Evolutionary conservation across 1,140 invertebrate genomes (phyloP).

Genomic region (Goniozus legneri): DNA sequence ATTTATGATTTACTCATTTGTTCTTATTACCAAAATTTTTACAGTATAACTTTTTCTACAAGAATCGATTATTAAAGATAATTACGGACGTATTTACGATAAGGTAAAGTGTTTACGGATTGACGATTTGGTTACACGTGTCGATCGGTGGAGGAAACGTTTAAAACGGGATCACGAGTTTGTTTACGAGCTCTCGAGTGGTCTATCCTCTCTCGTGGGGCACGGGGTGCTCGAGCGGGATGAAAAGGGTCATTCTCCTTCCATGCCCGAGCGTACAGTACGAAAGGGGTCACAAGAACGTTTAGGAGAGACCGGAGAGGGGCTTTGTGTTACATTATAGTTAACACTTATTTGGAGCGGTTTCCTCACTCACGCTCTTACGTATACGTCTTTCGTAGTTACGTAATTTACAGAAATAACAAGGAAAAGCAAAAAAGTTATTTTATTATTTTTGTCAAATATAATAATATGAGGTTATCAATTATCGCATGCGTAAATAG

Average conservation of each 20-base stretch:
- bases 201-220: conserved; percentile 10
- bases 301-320: no score
- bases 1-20: no score
- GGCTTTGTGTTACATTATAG: conserved; percentile 27
- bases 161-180: conserved; percentile 22
- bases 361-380: no score
- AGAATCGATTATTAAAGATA: no score
- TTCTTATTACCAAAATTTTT: no score
- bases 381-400: no score
- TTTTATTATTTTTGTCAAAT: conserved; percentile 2
- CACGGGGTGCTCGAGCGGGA: background rate
- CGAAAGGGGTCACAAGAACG: conserved; percentile 19
- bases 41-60: no score
- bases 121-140: conserved; percentile 3
- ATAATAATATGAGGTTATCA: conserved; percentile 8
- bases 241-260: conserved; percentile 24
- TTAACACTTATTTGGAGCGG: conserved; percentile 26
- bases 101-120: conserved; percentile 19
- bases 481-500: conserved; percentile 4
- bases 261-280: conserved; percentile 8
- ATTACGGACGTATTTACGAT: no score
- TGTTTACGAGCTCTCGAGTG: conserved; percentile 25
- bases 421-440: conserved; percentile 14
- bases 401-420: no score
- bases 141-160: conserved; percentile 8